Conservation (phyloP, 1,140 invertebrate species). For the Frieseomelitta varia region DNA sequence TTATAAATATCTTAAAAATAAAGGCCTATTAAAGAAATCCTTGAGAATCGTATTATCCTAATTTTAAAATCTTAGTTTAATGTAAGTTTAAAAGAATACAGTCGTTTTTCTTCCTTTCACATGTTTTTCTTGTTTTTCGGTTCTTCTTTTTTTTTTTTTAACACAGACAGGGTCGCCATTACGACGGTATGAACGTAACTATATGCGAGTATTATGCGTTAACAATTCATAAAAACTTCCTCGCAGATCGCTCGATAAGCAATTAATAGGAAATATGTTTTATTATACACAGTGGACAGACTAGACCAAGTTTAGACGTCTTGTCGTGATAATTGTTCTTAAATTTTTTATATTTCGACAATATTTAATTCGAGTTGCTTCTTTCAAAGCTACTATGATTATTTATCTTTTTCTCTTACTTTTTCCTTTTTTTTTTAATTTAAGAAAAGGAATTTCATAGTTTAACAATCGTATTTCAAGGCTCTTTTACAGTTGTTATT, state of each 20-base stretch:
- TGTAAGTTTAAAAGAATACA: slow-evolving; percentile 32
- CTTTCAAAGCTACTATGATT: slow-evolving; percentile 8
- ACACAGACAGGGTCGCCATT: slow-evolving; percentile 22
- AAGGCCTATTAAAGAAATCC: slow-evolving; percentile 13
- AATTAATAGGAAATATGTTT: slow-evolving; percentile 58
- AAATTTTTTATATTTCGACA: slow-evolving; percentile 22
- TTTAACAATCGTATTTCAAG: slow-evolving; percentile 27
- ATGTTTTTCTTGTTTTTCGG: background rate
- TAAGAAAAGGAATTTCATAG: slow-evolving; percentile 19
- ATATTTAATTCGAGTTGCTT: slow-evolving; percentile 20
- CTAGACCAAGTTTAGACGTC: slow-evolving; percentile 58
- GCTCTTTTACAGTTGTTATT: slow-evolving; percentile 24
- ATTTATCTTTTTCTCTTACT: background rate
- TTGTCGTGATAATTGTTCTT: slow-evolving; percentile 40
- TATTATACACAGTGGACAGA: slow-evolving; percentile 66
- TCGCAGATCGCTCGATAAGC: slow-evolving; percentile 44
- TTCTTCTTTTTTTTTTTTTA: background rate
- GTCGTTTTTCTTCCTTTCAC: background rate
- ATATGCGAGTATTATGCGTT: slow-evolving; percentile 47
- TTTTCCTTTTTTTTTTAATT: slow-evolving; percentile 2
- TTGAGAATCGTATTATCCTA: slow-evolving; percentile 17
- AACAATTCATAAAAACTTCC: slow-evolving; percentile 61
- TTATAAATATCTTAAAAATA: slow-evolving; percentile 18
- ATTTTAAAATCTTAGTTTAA: slow-evolving; percentile 12
- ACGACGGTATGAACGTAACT: slow-evolving; percentile 14